Conservation (phyloP, 2,797 vertebrate genomes). For the Lophius americanus region DNA sequence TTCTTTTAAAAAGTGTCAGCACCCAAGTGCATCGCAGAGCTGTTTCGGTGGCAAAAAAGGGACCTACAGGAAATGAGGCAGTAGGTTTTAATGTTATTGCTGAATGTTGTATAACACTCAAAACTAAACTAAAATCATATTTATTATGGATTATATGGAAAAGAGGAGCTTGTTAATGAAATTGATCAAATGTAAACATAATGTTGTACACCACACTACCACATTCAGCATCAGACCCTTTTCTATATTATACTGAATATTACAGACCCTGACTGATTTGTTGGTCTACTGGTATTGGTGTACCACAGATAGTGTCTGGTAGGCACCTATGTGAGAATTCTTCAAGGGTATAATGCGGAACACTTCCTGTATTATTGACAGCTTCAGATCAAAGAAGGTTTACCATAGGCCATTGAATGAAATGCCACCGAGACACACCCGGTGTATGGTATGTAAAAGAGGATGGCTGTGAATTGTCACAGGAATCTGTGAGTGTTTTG, state of each 20-base stretch:
- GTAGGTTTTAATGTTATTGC: no score
- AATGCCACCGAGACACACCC: conserved; percentile 48
- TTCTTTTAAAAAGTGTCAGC: no score
- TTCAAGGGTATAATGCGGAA: no score
- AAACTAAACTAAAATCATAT: not conserved
- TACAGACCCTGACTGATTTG: no score
- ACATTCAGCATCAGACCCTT: not conserved
- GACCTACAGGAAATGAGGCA: no score
- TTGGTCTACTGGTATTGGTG: no score
- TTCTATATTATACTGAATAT: not conserved
- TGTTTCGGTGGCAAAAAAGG: no score
- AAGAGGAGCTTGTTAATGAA: not conserved
- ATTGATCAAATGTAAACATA: not conserved
- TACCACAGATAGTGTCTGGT: no score
- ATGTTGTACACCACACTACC: not conserved
- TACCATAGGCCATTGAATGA: conserved; percentile 14
- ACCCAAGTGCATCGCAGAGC: no score
- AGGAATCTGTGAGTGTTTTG: conserved; percentile 53
- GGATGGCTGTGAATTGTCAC: conserved; percentile 65
- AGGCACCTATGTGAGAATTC: no score
- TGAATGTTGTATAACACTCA: no score
- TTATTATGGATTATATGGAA: not conserved
- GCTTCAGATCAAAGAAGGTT: conserved; percentile 25
- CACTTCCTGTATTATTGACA: not conserved
- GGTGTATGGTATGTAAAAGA: conserved; percentile 48